Evolutionary conservation across 2,888 invertebrate genomes (phyloP).

Genomic region (Acanthacorydalis orientalis): DNA sequence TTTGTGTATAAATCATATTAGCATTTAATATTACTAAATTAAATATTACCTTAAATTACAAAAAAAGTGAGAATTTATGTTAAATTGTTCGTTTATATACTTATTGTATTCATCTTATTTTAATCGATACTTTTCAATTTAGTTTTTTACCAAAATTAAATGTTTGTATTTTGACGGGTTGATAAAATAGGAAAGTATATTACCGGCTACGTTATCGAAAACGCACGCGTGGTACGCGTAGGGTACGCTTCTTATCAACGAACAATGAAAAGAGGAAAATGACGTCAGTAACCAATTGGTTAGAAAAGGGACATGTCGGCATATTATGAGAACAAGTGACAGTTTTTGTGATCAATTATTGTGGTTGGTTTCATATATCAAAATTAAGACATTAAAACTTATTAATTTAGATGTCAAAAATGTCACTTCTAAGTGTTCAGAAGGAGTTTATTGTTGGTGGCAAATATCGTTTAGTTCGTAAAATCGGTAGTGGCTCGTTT

Average conservation of each 20-base stretch:
- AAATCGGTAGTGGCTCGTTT: slow-evolving; percentile 98
- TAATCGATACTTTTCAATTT: no score
- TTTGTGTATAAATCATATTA: slow-evolving; percentile 6
- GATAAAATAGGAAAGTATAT: no score
- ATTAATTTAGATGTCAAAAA: slow-evolving; percentile 20
- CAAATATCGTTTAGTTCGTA: slow-evolving; percentile 87
- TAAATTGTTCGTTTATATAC: no score
- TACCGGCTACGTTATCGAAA: no score
- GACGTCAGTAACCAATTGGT: slow-evolving; percentile 7
- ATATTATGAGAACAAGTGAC: slow-evolving; percentile 32
- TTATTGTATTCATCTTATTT: no score
- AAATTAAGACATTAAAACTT: slow-evolving; percentile 23
- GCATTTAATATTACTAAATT: no score
- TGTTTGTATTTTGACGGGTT: no score
- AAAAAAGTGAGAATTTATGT: no score
- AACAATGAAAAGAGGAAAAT: neutral
- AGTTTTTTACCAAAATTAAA: no score
- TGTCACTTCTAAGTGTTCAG: slow-evolving; percentile 27
- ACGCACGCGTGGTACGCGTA: no score
- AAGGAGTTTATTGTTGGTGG: slow-evolving; percentile 74
- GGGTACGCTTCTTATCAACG: no score
- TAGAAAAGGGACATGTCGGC: slow-evolving; percentile 35
- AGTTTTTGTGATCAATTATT: slow-evolving; percentile 24
- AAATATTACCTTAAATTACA: no score
- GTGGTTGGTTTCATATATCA: slow-evolving; percentile 20